Percentiles rank a stretch among this genome's conserved stretches.
These are phyloP conservation scores for Hapalemur alaotrensis DNA, from an alignment of 2,797 vertebrate genomes.

Conservation along the genomic window DNA sequence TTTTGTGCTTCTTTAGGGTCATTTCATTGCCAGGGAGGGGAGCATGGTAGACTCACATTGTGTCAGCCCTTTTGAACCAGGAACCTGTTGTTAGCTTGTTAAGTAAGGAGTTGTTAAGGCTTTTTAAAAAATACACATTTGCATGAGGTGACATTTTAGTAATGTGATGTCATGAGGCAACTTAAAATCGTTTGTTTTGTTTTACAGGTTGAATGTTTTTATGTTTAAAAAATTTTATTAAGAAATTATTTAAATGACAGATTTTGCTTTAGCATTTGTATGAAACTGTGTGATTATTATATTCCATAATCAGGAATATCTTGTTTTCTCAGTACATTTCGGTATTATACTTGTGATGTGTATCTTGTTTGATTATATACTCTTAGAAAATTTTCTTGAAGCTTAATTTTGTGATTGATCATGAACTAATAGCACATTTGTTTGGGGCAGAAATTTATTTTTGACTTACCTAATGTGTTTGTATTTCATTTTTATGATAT, in stretches of 20 bases:
- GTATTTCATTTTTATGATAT: slow-evolving; percentile 7
- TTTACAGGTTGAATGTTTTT: not conserved
- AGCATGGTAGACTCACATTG: not conserved
- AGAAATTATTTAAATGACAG: not conserved
- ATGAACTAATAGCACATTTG: not conserved
- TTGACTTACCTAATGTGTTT: not conserved
- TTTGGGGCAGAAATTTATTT: not conserved
- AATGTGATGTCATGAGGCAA: not conserved
- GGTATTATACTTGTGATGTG: not conserved
- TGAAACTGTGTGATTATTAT: not conserved
- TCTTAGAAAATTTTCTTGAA: not conserved
- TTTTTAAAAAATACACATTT: not conserved
- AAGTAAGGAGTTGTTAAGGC: not conserved
- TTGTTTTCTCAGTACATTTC: not conserved
- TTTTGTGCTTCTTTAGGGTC: not conserved
- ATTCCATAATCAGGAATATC: not conserved
- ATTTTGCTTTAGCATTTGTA: slow-evolving; percentile 33
- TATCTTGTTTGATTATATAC: not conserved
- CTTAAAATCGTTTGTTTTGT: slow-evolving; percentile 27
- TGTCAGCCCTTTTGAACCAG: not conserved
- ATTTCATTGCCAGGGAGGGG: not conserved
- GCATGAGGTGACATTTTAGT: not conserved
- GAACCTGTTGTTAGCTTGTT: not conserved
- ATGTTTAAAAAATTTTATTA: not conserved
- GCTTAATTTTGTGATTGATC: slow-evolving; percentile 30